These are phyloP conservation scores for Acromyrmex charruanus DNA, from an alignment of 1,140 invertebrate genomes.

Conservation along the genomic window DNA sequence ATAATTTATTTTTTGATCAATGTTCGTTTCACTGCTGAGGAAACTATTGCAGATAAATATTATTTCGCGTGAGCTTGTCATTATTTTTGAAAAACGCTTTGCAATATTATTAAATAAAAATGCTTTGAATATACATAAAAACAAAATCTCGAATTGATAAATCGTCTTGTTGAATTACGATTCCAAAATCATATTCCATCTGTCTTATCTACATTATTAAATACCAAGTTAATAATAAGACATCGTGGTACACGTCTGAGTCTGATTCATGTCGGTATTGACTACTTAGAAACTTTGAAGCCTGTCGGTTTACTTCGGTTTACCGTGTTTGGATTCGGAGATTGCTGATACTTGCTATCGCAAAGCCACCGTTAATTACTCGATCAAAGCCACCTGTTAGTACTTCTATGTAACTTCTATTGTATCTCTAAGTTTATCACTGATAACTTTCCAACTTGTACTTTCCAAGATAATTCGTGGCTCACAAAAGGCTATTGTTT, in stretches of 20 bases:
- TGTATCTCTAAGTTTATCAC: conserved; percentile 6
- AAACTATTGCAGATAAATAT: not conserved
- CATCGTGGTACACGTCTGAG: not conserved
- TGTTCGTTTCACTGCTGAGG: not conserved
- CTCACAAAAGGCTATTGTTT: not conserved
- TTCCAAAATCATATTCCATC: not conserved
- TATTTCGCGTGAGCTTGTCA: not conserved
- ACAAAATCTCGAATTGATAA: not conserved
- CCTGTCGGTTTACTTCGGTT: conserved; percentile 19
- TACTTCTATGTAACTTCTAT: conserved; percentile 21
- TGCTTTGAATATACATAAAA: not conserved
- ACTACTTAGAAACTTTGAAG: conserved; percentile 47
- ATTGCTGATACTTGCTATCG: conserved; percentile 52
- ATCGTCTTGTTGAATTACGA: not conserved
- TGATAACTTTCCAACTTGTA: not conserved
- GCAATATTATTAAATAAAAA: not conserved
- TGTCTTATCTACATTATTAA: not conserved
- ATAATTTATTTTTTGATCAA: conserved; percentile 34
- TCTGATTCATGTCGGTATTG: conserved; percentile 29
- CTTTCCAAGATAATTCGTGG: too few species aligned
- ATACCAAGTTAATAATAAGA: conserved; percentile 27
- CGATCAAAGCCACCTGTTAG: conserved; percentile 46
- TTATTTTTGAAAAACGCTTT: not conserved
- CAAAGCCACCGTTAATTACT: conserved; percentile 48
- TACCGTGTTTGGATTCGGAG: conserved; percentile 38